Conservation (phyloP, 2,888 invertebrate species). For the Polia nebulosa region DNA sequence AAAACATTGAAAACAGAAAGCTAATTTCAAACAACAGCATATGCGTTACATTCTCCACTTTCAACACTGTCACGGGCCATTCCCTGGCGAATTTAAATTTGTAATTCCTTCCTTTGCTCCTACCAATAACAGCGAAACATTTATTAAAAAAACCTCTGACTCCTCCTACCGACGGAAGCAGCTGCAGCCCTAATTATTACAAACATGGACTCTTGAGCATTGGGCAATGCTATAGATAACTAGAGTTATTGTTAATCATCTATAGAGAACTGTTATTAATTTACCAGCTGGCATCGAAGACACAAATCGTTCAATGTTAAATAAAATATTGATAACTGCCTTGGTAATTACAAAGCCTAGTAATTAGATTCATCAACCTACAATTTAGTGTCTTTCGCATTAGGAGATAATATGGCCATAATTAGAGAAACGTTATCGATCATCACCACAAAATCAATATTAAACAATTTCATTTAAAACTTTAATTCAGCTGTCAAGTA, state of each 20-base stretch:
- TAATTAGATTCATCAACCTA: slow-evolving; percentile 21
- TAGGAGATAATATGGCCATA: slow-evolving; percentile 28
- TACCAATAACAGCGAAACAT: slow-evolving; percentile 86
- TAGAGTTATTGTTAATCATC: slow-evolving; percentile 75
- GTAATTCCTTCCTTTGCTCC: slow-evolving; percentile 85
- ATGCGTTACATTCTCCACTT: slow-evolving; percentile 87
- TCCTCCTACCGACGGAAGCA: slow-evolving; percentile 89
- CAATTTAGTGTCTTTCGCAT: slow-evolving; percentile 20
- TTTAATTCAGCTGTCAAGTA: slow-evolving; percentile 57
- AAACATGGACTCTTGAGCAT: slow-evolving; percentile 84
- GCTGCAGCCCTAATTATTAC: slow-evolving; percentile 89
- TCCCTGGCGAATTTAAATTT: slow-evolving; percentile 90
- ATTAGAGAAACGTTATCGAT: slow-evolving; percentile 34
- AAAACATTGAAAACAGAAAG: slow-evolving; percentile 40
- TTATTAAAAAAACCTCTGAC: slow-evolving; percentile 83
- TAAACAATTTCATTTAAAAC: slow-evolving; percentile 42
- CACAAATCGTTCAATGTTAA: slow-evolving; percentile 46
- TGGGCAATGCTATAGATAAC: slow-evolving; percentile 75
- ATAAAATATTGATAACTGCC: slow-evolving; percentile 37
- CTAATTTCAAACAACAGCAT: slow-evolving; percentile 76
- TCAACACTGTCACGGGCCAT: slow-evolving; percentile 80
- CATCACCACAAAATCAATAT: slow-evolving; percentile 40
- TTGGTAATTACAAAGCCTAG: slow-evolving; percentile 17
- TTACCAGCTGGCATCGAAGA: slow-evolving; percentile 70
- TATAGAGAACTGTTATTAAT: slow-evolving; percentile 73